phyloP scores from a whole-genome alignment of 2,113 vertebrate genomes.

The Heterochromis multidens region DNA sequence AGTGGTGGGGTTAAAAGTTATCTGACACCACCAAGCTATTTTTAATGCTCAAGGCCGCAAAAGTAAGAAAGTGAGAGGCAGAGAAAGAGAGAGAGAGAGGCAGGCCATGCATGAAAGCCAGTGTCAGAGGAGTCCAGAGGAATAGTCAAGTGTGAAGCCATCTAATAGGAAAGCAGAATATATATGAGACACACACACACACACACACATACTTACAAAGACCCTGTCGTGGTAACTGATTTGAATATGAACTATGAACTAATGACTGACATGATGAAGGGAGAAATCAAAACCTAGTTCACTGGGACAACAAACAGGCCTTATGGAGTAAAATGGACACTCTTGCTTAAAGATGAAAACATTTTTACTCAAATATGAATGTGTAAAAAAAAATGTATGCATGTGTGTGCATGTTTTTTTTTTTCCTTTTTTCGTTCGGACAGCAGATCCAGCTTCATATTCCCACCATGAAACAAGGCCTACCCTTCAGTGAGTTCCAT shows the following conservation, averaged over 20 bases:
- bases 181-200: constrained; percentile 57
- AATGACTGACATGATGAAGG: constrained; percentile 32
- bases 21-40: constrained; percentile 74
- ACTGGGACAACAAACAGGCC: not conserved
- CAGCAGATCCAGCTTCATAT: constrained; percentile 37
- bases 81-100: constrained; percentile 22
- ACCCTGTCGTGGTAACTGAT: constrained; percentile 60
- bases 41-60: constrained; percentile 65
- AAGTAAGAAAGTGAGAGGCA: constrained; percentile 10
- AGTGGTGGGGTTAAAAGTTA: constrained; percentile 50
- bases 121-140: constrained; percentile 70
- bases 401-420: not conserved
- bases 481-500: constrained; percentile 43
- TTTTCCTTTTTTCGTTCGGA: not conserved
- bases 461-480: constrained; percentile 58
- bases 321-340: constrained; percentile 10
- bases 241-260: constrained; percentile 58
- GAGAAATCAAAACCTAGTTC: not conserved
- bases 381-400: not conserved
- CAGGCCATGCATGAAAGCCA: constrained; percentile 78
- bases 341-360: constrained; percentile 14
- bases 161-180: constrained; percentile 74
- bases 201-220: constrained; percentile 40
- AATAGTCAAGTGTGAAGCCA: constrained; percentile 69
- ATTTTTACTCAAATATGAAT: not conserved